Percentiles rank a stretch among this genome's conserved stretches.
phyloP scores from a whole-genome alignment of 2,113 vertebrate genomes.

The Barnardius zonarius region DNA sequence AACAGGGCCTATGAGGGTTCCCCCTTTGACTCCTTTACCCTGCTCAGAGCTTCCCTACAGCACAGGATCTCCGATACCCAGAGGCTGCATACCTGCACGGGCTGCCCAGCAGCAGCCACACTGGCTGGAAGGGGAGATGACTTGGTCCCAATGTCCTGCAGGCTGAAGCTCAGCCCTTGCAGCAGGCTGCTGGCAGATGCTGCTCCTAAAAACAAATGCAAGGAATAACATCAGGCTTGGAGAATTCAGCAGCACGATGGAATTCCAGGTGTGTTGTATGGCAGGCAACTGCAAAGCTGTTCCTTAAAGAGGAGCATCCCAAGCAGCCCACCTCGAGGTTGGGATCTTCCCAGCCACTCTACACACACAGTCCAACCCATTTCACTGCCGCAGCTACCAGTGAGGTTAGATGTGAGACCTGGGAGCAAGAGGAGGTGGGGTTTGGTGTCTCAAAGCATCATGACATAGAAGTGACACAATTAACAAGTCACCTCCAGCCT shows the following conservation, averaged over 20 bases:
- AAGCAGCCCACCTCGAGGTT: neutral
- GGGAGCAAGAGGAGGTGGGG: accelerated
- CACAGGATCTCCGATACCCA: accelerated
- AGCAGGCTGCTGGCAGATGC: slow-evolving; percentile 94
- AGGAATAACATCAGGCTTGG: neutral
- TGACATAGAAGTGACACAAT: accelerated
- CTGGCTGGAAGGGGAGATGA: slow-evolving; percentile 77
- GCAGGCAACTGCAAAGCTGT: neutral
- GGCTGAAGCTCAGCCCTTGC: slow-evolving; percentile 95
- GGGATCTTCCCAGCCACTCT: neutral
- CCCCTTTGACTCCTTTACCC: neutral
- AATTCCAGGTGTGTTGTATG: accelerated
- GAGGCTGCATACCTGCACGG: slow-evolving; percentile 71
- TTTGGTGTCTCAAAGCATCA: neutral
- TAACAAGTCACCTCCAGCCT: neutral
- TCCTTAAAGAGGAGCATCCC: neutral
- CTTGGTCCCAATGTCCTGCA: slow-evolving; percentile 93
- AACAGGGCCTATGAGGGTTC: neutral
- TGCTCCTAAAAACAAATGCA: slow-evolving; percentile 61
- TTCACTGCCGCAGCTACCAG: neutral
- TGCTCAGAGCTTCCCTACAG: neutral
- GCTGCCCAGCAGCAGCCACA: slow-evolving; percentile 34
- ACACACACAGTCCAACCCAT: too few species aligned
- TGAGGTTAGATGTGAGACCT: accelerated
- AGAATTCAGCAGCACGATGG: neutral